These are phyloP conservation scores for Alsophila aescularia DNA, from an alignment of 2,888 invertebrate species.

Conservation along the genomic window DNA sequence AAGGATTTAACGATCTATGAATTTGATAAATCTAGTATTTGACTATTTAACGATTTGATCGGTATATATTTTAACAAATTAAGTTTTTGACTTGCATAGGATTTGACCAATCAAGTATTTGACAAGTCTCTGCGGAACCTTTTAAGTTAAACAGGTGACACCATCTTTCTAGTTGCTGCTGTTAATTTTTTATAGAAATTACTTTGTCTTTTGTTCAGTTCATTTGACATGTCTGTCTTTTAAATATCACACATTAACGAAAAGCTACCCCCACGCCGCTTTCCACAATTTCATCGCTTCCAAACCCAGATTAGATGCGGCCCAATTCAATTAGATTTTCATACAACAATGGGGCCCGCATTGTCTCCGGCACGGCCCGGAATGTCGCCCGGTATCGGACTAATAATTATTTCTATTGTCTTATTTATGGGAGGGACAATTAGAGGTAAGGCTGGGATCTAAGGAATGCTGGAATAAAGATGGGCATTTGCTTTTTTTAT, in stretches of 20 bases:
- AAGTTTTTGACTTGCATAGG: too few species aligned
- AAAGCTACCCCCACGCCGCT: conserved; percentile 10
- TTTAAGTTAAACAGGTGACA: too few species aligned
- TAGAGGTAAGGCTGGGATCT: conserved; percentile 32
- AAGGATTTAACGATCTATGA: too few species aligned
- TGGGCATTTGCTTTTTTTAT: conserved; percentile 43
- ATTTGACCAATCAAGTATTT: too few species aligned
- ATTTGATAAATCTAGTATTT: too few species aligned
- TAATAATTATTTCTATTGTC: conserved; percentile 71
- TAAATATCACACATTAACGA: conserved; percentile 8
- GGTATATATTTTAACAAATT: too few species aligned
- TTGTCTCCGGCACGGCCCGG: conserved; percentile 50
- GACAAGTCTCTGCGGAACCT: too few species aligned
- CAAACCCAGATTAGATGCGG: conserved; percentile 46
- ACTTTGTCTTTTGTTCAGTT: too few species aligned
- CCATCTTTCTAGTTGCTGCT: too few species aligned
- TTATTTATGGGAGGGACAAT: conserved; percentile 48
- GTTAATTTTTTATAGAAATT: too few species aligned
- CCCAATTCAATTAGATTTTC: conserved; percentile 63
- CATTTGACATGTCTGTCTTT: neutral
- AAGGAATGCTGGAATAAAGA: conserved; percentile 39
- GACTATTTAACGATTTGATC: too few species aligned
- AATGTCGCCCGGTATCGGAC: conserved; percentile 55
- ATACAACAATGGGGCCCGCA: conserved; percentile 57
- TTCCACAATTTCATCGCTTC: conserved; percentile 21